phyloP scores from a whole-genome alignment of 1,140 invertebrate genomes.

The Drosophila pallidifrons region DNA sequence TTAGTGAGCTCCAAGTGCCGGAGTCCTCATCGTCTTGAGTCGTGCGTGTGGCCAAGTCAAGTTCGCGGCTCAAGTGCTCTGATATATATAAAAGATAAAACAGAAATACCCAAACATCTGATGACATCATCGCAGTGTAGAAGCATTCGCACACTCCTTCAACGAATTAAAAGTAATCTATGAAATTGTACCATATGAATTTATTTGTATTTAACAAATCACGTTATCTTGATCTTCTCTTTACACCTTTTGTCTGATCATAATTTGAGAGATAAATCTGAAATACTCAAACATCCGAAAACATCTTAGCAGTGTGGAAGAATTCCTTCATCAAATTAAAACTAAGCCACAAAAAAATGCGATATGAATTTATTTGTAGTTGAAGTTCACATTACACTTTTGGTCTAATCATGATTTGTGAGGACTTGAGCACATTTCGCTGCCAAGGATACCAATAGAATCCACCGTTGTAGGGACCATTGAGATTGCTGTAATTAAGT shows the following conservation, averaged over 20 bases:
- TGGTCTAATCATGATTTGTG: conserved; percentile 45
- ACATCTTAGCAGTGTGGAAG: conserved; percentile 16
- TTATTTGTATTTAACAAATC: no score
- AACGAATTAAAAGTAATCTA: no score
- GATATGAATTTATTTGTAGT: no score
- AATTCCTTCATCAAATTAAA: no score
- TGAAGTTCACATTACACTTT: not conserved
- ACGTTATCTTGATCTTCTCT: no score
- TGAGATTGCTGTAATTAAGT: conserved; percentile 37
- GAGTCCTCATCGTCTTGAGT: conserved; percentile 2
- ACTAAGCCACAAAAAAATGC: no score
- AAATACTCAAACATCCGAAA: conserved; percentile 47
- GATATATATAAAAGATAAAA: conserved; percentile 31
- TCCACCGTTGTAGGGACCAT: conserved; percentile 37
- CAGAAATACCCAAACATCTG: conserved; percentile 43
- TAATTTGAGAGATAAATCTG: conserved; percentile 29
- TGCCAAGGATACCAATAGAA: conserved; percentile 53
- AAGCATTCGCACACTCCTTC: no score
- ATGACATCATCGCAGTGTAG: conserved; percentile 31
- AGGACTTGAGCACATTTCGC: conserved; percentile 37
- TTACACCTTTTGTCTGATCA: conserved; percentile 30
- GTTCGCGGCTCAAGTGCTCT: conserved; percentile 58
- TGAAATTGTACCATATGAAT: no score
- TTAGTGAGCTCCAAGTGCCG: conserved; percentile 11
- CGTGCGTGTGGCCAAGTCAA: conserved; percentile 65